Evolutionary conservation across 2,113 vertebrate species (phyloP), one percentile per base, ranked within the genome.

Genomic region (Dipodomys merriami): DNA sequence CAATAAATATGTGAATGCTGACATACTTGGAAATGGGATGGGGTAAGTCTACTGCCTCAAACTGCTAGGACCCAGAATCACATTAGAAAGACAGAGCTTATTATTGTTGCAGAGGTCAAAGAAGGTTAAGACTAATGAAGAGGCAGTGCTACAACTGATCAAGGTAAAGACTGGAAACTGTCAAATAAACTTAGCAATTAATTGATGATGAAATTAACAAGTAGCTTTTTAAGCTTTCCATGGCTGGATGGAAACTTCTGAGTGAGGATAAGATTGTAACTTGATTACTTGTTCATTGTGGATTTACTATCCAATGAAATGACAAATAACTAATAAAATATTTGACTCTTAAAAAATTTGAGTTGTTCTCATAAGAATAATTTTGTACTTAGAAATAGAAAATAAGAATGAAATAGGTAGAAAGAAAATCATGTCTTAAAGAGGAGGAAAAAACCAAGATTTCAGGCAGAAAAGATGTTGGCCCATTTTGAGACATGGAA

Each of bases 311-410:
- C 2, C 49, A 60, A 3, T 35, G 62, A 74, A 87, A 73, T 83
- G 46, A 82, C 4, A 27, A 91, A 73, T n/a, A 83, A 85, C 3
- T 0, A 74, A 22, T 9, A 74, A 80, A 71, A 44, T 29, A 60
- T 30, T 19, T 71, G 20, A 44, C 22, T 6, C 62, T 73, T 60
- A 81, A 91, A 90, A 33, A 57, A 33, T 11, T 16, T 77, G 81
- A 30, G 1, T 12, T 92, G 19, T 6, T 79, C 30, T 76, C 11
- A 86, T 22, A 18, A n/a, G n/a, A 15, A 18, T 68, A 91, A 16
- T n/a, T 62, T 67, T 85, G 82, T 86, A 76, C 13, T 83, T 57
- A 78, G 22, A 91, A 73, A 65, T 62, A 12, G 74, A 95, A 86
- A 44, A 64, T 57, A 33, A 62, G 16, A 76, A 27, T 25, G 44